Evolutionary conservation across 2,888 invertebrate genomes (phyloP).

Genomic region (Zhuqinia jingwanae): DNA sequence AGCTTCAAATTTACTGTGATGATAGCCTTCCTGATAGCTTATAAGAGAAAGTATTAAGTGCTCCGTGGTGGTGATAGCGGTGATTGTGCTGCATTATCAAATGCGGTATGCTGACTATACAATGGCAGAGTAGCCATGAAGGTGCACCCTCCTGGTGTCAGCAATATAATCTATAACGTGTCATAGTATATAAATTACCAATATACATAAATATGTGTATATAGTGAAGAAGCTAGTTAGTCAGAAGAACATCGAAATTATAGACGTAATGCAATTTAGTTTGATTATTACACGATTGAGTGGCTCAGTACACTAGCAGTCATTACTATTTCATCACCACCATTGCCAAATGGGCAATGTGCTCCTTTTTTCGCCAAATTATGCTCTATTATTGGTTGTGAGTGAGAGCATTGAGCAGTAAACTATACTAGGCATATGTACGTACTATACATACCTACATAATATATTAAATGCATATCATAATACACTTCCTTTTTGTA

Average conservation of each 20-base stretch:
- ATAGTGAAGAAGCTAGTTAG: slow-evolving; percentile 32
- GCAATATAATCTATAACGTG: no score
- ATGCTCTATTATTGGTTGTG: not conserved
- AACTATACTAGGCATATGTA: not conserved
- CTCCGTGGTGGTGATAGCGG: not conserved
- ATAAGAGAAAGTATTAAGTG: not conserved
- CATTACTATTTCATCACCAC: not conserved
- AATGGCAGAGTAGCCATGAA: not conserved
- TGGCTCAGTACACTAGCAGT: slow-evolving; percentile 14
- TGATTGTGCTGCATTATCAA: not conserved
- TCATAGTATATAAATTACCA: no score
- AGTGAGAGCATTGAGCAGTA: not conserved
- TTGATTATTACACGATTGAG: slow-evolving; percentile 38
- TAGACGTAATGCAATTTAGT: slow-evolving; percentile 28
- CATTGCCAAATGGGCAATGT: not conserved
- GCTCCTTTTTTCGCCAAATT: not conserved
- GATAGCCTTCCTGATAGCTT: not conserved
- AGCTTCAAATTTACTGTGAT: not conserved
- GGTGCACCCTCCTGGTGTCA: not conserved
- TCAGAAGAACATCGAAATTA: not conserved
- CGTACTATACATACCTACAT: no score
- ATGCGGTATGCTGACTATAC: no score
- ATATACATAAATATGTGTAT: not conserved
- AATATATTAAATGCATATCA: not conserved
- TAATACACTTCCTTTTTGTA: not conserved